Evolutionary conservation across 2,797 vertebrate genomes (phyloP).

Genomic region (Crax fasciolata): DNA sequence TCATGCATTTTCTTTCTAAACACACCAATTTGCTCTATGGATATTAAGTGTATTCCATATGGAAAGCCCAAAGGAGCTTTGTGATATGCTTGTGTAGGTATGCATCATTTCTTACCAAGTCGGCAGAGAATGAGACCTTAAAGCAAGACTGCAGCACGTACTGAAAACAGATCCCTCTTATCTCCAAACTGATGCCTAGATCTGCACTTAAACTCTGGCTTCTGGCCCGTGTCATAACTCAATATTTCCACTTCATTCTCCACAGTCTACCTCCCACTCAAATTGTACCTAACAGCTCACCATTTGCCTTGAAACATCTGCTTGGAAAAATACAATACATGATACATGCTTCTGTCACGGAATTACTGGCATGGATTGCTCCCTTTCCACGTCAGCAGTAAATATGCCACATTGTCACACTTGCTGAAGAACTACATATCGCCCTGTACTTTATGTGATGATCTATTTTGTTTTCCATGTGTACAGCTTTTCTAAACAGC

Average conservation of each 20-base stretch:
- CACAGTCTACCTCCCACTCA: slow-evolving; percentile 26
- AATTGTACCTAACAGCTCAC: slow-evolving; percentile 32
- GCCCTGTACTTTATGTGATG: neutral
- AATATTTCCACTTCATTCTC: neutral
- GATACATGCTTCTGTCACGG: neutral
- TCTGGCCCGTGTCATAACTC: neutral
- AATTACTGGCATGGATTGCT: neutral
- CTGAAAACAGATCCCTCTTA: neutral
- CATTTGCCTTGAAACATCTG: slow-evolving; percentile 22
- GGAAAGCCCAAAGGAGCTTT: neutral
- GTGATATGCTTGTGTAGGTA: neutral
- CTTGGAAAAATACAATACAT: neutral
- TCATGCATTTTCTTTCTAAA: neutral
- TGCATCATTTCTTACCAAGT: neutral
- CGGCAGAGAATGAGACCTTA: neutral
- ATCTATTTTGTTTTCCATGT: neutral
- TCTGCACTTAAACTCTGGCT: neutral
- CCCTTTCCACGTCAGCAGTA: neutral
- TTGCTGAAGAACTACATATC: neutral
- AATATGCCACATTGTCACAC: neutral
- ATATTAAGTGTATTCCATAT: neutral
- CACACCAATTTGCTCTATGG: neutral
- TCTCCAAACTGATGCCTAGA: neutral
- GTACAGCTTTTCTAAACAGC: neutral
- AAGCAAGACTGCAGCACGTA: neutral